Evolutionary conservation across 2,888 invertebrate species (phyloP).

Genomic region (Tinea pellionella): DNA sequence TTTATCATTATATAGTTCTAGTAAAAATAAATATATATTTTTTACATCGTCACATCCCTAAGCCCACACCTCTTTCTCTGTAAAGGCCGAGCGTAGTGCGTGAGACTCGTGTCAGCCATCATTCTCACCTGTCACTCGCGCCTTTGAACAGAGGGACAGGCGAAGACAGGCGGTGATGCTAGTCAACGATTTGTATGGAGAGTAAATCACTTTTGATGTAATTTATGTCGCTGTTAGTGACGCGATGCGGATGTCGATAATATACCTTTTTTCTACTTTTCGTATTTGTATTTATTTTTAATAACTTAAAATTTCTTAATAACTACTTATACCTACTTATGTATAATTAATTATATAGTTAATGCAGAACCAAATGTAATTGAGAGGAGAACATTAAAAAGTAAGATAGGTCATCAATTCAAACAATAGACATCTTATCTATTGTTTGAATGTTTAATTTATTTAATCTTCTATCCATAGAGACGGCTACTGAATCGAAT

Average conservation of each 20-base stretch:
- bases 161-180: constrained; percentile 48
- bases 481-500: too few relatives aligned
- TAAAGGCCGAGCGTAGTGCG: not conserved
- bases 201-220: constrained; percentile 66
- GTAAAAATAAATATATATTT: not conserved
- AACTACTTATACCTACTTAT: too few relatives aligned
- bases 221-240: constrained; percentile 52
- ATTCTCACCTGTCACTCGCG: constrained; percentile 31
- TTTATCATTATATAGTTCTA: too few relatives aligned
- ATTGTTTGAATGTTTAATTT: too few relatives aligned
- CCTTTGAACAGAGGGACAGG: constrained; percentile 39
- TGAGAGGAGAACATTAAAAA: too few relatives aligned
- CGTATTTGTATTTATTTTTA: not conserved
- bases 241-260: constrained; percentile 24
- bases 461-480: too few relatives aligned
- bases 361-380: too few relatives aligned
- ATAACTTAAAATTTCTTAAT: too few relatives aligned
- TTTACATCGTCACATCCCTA: not conserved
- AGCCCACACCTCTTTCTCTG: not conserved
- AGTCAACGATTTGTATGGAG: constrained; percentile 53
- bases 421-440: too few relatives aligned
- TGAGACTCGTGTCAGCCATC: not conserved
- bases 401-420: too few relatives aligned
- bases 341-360: too few relatives aligned
- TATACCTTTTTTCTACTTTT: constrained; percentile 15